Conservation (phyloP, 2,888 invertebrate genomes). For the Saturnia japonica region DNA sequence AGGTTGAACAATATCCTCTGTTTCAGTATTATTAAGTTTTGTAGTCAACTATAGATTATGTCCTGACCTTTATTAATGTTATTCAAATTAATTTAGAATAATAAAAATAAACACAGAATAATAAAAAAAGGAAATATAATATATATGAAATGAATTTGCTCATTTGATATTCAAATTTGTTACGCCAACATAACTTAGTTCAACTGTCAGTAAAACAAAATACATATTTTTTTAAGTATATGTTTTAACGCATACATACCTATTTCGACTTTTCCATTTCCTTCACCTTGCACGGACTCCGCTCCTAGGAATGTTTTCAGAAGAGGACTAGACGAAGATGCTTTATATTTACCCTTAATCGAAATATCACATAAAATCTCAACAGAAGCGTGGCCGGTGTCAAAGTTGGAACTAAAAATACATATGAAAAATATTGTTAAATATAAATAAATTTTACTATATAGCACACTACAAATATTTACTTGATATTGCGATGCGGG, state of each 20-base stretch:
- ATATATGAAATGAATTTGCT: background rate
- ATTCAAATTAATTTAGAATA: no score
- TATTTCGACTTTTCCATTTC: slow-evolving; percentile 7
- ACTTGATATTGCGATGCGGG: background rate
- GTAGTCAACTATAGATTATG: no score
- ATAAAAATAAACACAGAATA: background rate
- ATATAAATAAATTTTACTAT: background rate
- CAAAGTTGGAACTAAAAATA: background rate
- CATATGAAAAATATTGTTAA: background rate
- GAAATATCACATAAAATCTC: background rate
- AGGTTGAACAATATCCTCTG: no score
- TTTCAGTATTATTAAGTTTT: no score
- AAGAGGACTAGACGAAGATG: background rate
- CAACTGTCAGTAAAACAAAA: background rate
- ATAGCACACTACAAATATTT: background rate
- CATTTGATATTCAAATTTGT: background rate
- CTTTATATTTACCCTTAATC: slow-evolving; percentile 1
- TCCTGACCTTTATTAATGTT: no score
- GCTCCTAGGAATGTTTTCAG: background rate
- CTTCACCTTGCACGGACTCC: slow-evolving; percentile 1
- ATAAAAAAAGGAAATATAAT: background rate
- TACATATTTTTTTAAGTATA: background rate
- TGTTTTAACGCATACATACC: background rate
- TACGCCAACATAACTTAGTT: background rate
- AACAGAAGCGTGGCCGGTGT: slow-evolving; percentile 1